Conservation (phyloP, 2,888 invertebrate genomes). For the Pinctada fucata region DNA sequence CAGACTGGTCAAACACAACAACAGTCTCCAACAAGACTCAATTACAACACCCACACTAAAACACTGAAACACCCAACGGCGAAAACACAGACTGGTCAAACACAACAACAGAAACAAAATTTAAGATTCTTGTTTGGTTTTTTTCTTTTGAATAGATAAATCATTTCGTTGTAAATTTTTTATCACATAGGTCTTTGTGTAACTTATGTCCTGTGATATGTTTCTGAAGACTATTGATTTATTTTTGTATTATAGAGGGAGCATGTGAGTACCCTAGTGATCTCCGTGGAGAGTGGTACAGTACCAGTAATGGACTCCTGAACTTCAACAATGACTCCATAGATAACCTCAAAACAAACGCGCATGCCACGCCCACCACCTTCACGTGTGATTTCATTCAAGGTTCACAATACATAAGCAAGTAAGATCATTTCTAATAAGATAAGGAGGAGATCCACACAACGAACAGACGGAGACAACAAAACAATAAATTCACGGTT, state of each 20-base stretch:
- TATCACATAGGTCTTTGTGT: too few relatives aligned
- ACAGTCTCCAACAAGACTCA: too few relatives aligned
- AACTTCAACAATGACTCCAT: constrained; percentile 45
- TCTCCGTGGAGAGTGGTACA: constrained; percentile 58
- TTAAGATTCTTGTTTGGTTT: too few relatives aligned
- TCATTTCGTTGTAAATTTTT: too few relatives aligned
- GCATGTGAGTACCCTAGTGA: constrained; percentile 56
- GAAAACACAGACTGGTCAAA: too few relatives aligned
- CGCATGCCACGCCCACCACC: background rate
- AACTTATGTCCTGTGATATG: too few relatives aligned
- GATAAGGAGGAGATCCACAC: background rate
- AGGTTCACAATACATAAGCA: constrained; percentile 25
- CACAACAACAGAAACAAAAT: too few relatives aligned
- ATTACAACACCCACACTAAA: too few relatives aligned
- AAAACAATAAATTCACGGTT: too few relatives aligned
- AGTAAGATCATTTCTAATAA: constrained; percentile 5
- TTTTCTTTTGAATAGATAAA: background rate
- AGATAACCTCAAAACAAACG: constrained; percentile 7
- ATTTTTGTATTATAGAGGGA: constrained; percentile 16
- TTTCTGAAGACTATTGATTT: background rate
- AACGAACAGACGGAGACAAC: too few relatives aligned
- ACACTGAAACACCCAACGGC: too few relatives aligned
- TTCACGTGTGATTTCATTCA: constrained; percentile 18
- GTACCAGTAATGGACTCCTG: constrained; percentile 54
- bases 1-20: too few relatives aligned